These are phyloP conservation scores for Phania funesta DNA, from an alignment of 2,888 invertebrate species.

Conservation along the genomic window DNA sequence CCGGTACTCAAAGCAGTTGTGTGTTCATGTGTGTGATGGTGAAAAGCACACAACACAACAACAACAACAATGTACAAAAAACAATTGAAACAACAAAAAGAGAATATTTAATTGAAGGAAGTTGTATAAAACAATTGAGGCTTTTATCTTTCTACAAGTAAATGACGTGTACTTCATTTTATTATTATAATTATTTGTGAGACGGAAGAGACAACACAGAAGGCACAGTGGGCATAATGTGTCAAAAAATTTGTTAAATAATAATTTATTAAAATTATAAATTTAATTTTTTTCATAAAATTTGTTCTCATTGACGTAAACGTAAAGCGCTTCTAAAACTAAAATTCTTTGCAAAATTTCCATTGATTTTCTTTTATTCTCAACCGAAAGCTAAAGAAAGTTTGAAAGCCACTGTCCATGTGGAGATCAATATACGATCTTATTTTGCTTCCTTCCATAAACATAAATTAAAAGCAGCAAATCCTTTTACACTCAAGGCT, in stretches of 20 bases:
- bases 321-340: no score
- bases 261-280: no score
- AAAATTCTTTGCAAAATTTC: no score
- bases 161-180: neutral
- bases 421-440: neutral
- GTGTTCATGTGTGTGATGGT: neutral
- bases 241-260: neutral
- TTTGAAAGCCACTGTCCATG: no score
- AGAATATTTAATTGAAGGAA: slow-evolving; percentile 57
- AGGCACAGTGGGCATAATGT: neutral
- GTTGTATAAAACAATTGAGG: slow-evolving; percentile 61
- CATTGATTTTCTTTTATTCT: no score
- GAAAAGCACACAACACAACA: slow-evolving; percentile 6
- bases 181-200: slow-evolving; percentile 21
- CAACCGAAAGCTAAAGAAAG: no score
- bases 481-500: slow-evolving; percentile 24
- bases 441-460: neutral
- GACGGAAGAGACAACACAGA: neutral
- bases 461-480: neutral
- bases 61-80: neutral
- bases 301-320: no score
- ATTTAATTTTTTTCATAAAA: no score
- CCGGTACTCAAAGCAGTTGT: slow-evolving; percentile 44
- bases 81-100: slow-evolving; percentile 3
- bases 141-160: slow-evolving; percentile 32